Conservation (phyloP, 2,888 invertebrate species). For the Carcina quercana region DNA sequence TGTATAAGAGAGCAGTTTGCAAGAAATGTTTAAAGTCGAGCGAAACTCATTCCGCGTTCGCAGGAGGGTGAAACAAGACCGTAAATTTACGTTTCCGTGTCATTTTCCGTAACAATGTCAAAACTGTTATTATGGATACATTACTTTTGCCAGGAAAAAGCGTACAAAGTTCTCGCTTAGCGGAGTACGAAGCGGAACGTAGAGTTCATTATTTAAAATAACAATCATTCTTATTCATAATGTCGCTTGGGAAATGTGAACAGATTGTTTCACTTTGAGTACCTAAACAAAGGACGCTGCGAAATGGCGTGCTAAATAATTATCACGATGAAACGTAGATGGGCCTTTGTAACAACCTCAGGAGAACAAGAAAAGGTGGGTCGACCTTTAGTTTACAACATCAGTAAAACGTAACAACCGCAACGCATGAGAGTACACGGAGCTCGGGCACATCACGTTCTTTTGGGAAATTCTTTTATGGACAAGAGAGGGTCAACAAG, state of each 20-base stretch:
- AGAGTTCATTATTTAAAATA: conserved; percentile 9
- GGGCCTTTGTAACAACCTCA: conserved; percentile 9
- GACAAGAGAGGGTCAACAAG: conserved; percentile 25
- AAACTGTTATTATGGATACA: conserved; percentile 41
- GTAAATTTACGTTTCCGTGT: conserved; percentile 48
- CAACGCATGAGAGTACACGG: conserved; percentile 30
- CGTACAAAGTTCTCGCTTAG: background rate
- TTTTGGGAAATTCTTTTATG: conserved; percentile 33
- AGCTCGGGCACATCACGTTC: conserved; percentile 27
- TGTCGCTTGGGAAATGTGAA: conserved; percentile 7
- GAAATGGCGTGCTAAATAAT: conserved; percentile 10
- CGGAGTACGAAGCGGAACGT: background rate
- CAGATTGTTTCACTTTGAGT: conserved; percentile 11
- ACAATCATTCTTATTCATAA: conserved; percentile 8
- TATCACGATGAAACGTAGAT: conserved; percentile 12
- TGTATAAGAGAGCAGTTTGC: conserved; percentile 38
- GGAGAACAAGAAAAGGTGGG: conserved; percentile 27
- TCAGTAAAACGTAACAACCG: conserved; percentile 43
- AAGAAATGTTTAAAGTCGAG: conserved; percentile 43
- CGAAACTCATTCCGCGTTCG: conserved; percentile 43
- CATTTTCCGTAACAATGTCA: conserved; percentile 48
- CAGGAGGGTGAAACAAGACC: conserved; percentile 32
- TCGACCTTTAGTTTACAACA: conserved; percentile 42
- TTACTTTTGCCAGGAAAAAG: conserved; percentile 32
- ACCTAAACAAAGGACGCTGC: conserved; percentile 9